Conservation (phyloP, 1,140 invertebrate genomes). For the Gerris buenoi region DNA sequence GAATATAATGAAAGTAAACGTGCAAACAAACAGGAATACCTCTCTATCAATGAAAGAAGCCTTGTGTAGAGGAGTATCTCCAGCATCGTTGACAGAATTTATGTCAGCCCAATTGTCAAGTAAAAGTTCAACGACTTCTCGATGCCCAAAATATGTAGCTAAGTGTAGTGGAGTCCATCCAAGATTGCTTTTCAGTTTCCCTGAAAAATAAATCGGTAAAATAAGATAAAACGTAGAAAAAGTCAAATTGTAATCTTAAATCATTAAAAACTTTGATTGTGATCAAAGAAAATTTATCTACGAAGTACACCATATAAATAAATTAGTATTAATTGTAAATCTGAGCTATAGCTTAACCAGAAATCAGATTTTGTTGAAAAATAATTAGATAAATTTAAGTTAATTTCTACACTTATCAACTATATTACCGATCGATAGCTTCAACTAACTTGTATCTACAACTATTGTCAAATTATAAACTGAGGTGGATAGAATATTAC, state of each 20-base stretch:
- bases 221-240: constrained; percentile 9
- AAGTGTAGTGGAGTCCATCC: constrained; percentile 49
- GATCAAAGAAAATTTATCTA: too few relatives aligned
- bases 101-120: constrained; percentile 40
- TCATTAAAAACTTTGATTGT: too few relatives aligned
- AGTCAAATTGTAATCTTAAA: background rate
- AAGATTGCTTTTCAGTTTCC: constrained; percentile 33
- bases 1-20: too few relatives aligned
- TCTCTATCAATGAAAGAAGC: constrained; percentile 41
- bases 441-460: too few relatives aligned
- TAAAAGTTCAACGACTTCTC: constrained; percentile 36
- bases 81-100: constrained; percentile 46
- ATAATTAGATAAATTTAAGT: too few relatives aligned
- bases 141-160: constrained; percentile 42
- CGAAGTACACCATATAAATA: background rate
- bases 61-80: constrained; percentile 45
- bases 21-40: too few relatives aligned
- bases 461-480: too few relatives aligned
- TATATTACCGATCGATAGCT: too few relatives aligned
- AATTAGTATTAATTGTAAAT: background rate
- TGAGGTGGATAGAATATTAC: too few relatives aligned
- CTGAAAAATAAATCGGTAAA: constrained; percentile 20
- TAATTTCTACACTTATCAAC: too few relatives aligned
- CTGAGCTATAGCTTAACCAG: too few relatives aligned
- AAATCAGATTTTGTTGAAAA: too few relatives aligned